phyloP scores from a whole-genome alignment of 2,888 invertebrate genomes.

The Brenthis ino region DNA sequence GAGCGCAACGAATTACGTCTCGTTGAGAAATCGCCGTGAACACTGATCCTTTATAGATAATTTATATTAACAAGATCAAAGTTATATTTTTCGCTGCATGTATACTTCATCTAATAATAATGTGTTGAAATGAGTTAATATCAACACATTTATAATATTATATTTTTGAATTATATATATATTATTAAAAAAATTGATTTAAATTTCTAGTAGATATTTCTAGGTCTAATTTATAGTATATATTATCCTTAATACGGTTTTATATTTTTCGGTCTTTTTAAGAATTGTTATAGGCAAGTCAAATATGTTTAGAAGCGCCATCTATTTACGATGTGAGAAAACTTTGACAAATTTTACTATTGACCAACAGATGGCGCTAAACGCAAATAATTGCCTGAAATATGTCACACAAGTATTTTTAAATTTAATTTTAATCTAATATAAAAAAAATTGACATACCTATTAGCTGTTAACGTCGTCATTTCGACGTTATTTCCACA shows the following conservation, averaged over 20 bases:
- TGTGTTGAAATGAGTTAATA: neutral
- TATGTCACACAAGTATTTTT: neutral
- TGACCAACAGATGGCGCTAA: slow-evolving; percentile 44
- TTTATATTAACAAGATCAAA: slow-evolving; percentile 26
- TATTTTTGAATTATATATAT: neutral
- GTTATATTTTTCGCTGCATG: slow-evolving; percentile 1
- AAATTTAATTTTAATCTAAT: neutral
- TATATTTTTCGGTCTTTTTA: neutral
- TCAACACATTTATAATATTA: neutral
- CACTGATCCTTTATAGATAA: slow-evolving; percentile 22
- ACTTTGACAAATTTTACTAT: neutral
- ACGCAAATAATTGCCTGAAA: neutral
- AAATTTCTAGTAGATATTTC: neutral
- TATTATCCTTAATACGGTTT: too few relatives aligned
- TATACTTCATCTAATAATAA: neutral
- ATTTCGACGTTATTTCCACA: slow-evolving; percentile 73
- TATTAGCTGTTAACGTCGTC: slow-evolving; percentile 76
- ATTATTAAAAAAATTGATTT: neutral
- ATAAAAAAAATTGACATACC: slow-evolving; percentile 54
- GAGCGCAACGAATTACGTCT: slow-evolving; percentile 49
- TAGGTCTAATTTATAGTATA: too few relatives aligned
- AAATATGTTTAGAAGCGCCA: slow-evolving; percentile 4
- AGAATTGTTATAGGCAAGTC: neutral
- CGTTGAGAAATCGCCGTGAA: slow-evolving; percentile 49
- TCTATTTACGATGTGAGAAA: slow-evolving; percentile 1